Percentiles rank a stretch among this genome's conserved stretches.
Conservation (phyloP, 2,888 invertebrate genomes). For the Drosophila atripex region DNA sequence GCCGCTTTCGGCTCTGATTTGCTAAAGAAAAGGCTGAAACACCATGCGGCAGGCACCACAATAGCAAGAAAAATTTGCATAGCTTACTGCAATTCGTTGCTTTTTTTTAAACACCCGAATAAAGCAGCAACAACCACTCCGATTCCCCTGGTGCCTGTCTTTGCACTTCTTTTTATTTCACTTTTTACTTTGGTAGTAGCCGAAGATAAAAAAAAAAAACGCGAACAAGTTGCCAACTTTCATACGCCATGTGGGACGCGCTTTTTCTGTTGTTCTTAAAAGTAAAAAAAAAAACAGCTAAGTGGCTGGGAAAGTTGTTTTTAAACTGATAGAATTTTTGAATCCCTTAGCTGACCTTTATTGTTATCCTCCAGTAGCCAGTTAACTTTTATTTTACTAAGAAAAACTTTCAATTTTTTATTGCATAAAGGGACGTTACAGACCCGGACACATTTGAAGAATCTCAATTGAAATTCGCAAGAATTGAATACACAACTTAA, state of each 20-base stretch:
- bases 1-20: conserved; percentile 73
- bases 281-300: conserved; percentile 22
- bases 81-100: conserved; percentile 56
- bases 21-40: conserved; percentile 37
- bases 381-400: conserved; percentile 35
- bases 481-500: too few relatives aligned
- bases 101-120: conserved; percentile 17
- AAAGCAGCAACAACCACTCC: conserved; percentile 28
- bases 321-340: conserved; percentile 57
- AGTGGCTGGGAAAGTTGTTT: conserved; percentile 32
- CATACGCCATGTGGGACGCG: conserved; percentile 76
- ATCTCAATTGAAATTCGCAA: not conserved
- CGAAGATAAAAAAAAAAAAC: conserved; percentile 34
- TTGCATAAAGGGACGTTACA: not conserved
- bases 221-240: conserved; percentile 65
- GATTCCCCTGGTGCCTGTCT: conserved; percentile 48
- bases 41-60: conserved; percentile 33
- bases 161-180: conserved; percentile 43
- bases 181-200: conserved; percentile 38
- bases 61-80: conserved; percentile 70
- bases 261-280: conserved; percentile 39
- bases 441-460: not conserved
- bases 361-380: conserved; percentile 37
- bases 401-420: conserved; percentile 18
- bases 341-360: conserved; percentile 36